A percentile compares a stretch with the other conserved stretches of the same genome.
phyloP scores from a whole-genome alignment of 2,797 vertebrate genomes.

The Neopelma chrysocephalum region DNA sequence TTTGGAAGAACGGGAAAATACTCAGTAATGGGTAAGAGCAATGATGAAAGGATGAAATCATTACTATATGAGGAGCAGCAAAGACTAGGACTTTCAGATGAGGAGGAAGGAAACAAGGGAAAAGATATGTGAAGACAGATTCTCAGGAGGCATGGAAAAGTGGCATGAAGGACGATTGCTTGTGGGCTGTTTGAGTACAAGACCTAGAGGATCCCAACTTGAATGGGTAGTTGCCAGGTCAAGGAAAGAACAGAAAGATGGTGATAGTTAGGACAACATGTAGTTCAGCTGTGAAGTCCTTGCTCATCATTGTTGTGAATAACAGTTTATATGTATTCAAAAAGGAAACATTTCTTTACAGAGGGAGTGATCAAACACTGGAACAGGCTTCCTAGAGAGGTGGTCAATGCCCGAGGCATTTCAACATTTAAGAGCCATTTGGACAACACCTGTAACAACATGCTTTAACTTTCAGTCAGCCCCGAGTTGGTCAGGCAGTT shows the following conservation, averaged over 20 bases:
- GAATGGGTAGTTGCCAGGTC: neutral
- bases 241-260: neutral
- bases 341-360: neutral
- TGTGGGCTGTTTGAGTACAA: neutral
- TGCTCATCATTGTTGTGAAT: neutral
- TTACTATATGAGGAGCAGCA: neutral
- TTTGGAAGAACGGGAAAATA: neutral
- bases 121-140: accelerated
- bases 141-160: neutral
- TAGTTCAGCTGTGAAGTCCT: neutral
- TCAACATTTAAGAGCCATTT: accelerated
- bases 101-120: neutral
- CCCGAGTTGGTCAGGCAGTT: neutral
- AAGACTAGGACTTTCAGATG: neutral
- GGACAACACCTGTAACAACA: neutral
- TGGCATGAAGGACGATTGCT: neutral
- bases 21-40: neutral
- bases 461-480: neutral
- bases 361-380: neutral
- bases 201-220: neutral
- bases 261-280: accelerated
- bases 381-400: neutral
- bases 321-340: neutral
- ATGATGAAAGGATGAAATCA: neutral
- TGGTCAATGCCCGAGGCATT: accelerated